Evolutionary conservation across 2,888 invertebrate genomes (phyloP), one percentile per base, ranked within the genome.

Genomic region (Leptinotarsa tumamoca): DNA sequence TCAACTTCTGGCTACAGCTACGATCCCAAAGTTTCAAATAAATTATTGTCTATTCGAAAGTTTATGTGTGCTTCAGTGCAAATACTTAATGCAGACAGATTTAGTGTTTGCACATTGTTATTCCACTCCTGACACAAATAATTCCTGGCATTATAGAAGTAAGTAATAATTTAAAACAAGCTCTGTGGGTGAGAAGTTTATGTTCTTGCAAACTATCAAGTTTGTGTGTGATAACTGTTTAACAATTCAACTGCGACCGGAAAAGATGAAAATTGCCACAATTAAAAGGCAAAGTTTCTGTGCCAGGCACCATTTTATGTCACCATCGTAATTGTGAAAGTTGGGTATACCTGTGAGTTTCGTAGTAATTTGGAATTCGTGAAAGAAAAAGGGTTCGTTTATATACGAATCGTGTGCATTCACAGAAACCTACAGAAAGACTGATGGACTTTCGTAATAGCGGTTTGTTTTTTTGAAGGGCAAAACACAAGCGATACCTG

Each of bases 221-320:
- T 63, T 68, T 49, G 49, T 67, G 68, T 71, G 73, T 49, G 49
- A 71, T 58, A 50, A 71, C 67, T 58, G 51, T 73, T 67, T 54
- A 66, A 76, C 73, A 76, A 70, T 58, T 50, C 33, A 67, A 71
- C 21, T 49, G 49, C 54, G 49, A 27, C 7, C 66, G 51, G 66
- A 73, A 78, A 54, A 75, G 69, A 58, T 50, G 27, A 63, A 74
- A 75, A 73, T 72, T 75, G 75, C 71, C 63, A 73, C 68, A 78
- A 76, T 78, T 79, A 79, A 75, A 75, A 74, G 71, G 69, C 72
- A n/a, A 72, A 68, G 63, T 76, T 71, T 73, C 72, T 49, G 78
- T 79, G 72, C 78, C 78, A 58, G 77, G 78, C 72, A 77, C 78
- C 67, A 71, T 67, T 70, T 75, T 71, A 69, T 75, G 73, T 73